A percentile compares a stretch with the other conserved stretches of the same genome.
Conservation (phyloP, 2,888 invertebrate species). For the Limnephilus rhombicus region DNA sequence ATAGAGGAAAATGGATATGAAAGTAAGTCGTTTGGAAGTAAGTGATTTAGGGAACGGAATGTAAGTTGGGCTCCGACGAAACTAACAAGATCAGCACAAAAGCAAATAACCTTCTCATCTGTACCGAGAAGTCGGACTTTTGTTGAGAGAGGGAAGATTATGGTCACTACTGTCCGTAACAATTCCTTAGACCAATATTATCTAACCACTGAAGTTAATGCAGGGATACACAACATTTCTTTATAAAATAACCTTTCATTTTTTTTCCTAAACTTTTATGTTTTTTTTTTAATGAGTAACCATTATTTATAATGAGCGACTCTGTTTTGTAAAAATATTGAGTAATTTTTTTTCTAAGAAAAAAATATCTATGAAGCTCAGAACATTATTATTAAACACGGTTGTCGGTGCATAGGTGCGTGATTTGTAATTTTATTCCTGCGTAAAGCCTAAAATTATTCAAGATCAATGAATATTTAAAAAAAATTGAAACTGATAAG, state of each 20-base stretch:
- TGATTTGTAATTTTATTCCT: too few species aligned
- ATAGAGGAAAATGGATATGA: constrained; percentile 20
- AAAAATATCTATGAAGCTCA: too few species aligned
- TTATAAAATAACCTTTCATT: background rate
- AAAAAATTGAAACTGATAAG: too few species aligned
- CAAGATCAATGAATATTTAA: too few species aligned
- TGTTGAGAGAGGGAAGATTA: background rate
- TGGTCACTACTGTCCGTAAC: background rate
- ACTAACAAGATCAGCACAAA: constrained; percentile 45
- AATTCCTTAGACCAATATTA: background rate
- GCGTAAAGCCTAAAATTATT: too few species aligned
- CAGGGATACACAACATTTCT: background rate
- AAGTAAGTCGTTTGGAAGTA: constrained; percentile 33
- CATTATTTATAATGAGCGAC: too few species aligned
- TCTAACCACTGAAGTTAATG: background rate
- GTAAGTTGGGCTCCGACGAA: constrained; percentile 25
- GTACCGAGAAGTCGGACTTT: background rate
- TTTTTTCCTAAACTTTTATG: too few species aligned
- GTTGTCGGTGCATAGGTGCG: too few species aligned
- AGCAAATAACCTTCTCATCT: constrained; percentile 38
- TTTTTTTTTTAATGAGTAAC: too few species aligned
- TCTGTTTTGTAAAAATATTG: too few species aligned
- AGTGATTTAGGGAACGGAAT: constrained; percentile 20
- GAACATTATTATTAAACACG: too few species aligned
- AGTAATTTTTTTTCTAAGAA: too few species aligned